These are phyloP conservation scores for Enteromius radiatus DNA, from an alignment of 2,797 vertebrate species.

Conservation along the genomic window DNA sequence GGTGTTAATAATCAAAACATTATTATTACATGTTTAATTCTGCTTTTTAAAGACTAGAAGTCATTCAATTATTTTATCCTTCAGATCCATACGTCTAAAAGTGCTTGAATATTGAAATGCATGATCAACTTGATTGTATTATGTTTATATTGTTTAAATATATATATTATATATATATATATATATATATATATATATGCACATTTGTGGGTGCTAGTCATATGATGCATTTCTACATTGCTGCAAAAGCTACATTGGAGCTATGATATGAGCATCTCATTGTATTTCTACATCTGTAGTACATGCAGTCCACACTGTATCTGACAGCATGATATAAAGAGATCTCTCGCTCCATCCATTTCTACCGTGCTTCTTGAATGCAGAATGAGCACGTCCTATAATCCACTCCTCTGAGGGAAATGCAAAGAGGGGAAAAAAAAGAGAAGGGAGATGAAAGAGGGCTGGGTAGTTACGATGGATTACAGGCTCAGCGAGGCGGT, in stretches of 20 bases:
- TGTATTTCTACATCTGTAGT: slow-evolving; percentile 13
- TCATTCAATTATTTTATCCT: not conserved
- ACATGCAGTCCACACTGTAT: slow-evolving; percentile 23
- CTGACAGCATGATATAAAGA: slow-evolving; percentile 27
- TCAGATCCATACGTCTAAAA: not conserved
- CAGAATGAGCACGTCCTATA: slow-evolving; percentile 38
- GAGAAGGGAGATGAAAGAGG: slow-evolving; percentile 32
- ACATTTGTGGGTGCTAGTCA: too few relatives aligned
- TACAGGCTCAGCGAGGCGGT: slow-evolving; percentile 72
- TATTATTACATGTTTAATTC: not conserved
- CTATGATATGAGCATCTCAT: slow-evolving; percentile 6
- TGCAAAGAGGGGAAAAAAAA: not conserved
- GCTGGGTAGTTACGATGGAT: slow-evolving; percentile 56
- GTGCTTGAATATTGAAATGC: not conserved
- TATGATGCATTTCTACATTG: not conserved
- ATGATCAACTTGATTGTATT: not conserved
- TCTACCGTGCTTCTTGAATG: slow-evolving; percentile 28
- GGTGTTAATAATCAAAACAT: too few relatives aligned
- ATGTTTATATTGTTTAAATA: too few relatives aligned
- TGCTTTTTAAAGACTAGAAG: not conserved
- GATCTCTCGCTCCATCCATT: slow-evolving; percentile 20
- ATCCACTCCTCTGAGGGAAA: slow-evolving; percentile 42
- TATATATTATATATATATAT: too few relatives aligned
- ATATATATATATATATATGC: too few relatives aligned
- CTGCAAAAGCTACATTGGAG: not conserved